Conservation (phyloP, 2,113 vertebrate genomes). For the Lepus timidus region DNA sequence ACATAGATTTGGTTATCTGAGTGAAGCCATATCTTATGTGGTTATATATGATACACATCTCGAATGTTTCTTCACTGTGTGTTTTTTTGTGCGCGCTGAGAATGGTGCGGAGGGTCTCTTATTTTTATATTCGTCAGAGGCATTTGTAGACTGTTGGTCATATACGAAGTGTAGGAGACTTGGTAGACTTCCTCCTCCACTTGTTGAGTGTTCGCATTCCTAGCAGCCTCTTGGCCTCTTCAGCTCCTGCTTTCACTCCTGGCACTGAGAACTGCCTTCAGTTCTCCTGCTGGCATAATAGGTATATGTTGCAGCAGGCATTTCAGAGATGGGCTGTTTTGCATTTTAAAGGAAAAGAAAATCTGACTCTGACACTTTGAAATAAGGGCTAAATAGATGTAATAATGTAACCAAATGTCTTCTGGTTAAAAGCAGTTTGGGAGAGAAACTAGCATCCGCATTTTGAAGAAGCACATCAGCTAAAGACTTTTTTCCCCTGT, state of each 20-base stretch:
- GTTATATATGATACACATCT: slow-evolving; percentile 54
- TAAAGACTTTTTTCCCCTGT: background rate
- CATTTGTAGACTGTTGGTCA: background rate
- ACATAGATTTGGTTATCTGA: slow-evolving; percentile 62
- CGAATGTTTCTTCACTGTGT: slow-evolving; percentile 44
- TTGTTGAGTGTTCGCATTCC: background rate
- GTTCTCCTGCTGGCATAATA: background rate
- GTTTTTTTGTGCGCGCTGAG: slow-evolving; percentile 7
- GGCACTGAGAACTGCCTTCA: background rate
- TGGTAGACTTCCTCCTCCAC: background rate
- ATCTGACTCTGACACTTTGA: background rate
- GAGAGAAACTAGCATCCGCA: background rate
- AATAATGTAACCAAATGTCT: background rate
- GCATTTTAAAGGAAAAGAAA: slow-evolving; percentile 52
- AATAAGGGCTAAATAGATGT: slow-evolving; percentile 28
- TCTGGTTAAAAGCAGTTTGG: slow-evolving; percentile 35
- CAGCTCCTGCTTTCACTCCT: slow-evolving; percentile 1
- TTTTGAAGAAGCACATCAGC: slow-evolving; percentile 25
- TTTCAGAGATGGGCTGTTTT: background rate
- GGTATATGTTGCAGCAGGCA: background rate
- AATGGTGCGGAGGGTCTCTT: slow-evolving; percentile 31
- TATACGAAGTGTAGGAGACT: background rate
- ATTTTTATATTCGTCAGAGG: slow-evolving; percentile 46
- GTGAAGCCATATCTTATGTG: slow-evolving; percentile 47
- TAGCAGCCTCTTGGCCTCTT: slow-evolving; percentile 1